A percentile compares a stretch with the other conserved stretches of the same genome.
These are phyloP conservation scores for Anorthoa munda DNA, from an alignment of 2,888 invertebrate genomes.

Conservation along the genomic window DNA sequence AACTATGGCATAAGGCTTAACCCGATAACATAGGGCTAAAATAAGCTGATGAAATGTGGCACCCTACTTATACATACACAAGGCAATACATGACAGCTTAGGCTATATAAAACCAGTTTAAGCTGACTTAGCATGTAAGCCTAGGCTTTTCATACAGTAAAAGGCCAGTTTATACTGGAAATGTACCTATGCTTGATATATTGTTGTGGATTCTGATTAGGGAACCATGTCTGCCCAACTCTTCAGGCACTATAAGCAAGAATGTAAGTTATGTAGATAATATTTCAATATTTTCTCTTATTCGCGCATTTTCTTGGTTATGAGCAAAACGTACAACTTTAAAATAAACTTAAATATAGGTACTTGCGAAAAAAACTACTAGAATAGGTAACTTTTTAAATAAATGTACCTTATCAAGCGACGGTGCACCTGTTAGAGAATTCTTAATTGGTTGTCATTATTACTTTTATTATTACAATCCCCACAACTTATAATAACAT, in stretches of 20 bases:
- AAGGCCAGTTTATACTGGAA: neutral
- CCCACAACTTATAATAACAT: neutral
- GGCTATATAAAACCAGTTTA: neutral
- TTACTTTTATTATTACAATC: neutral
- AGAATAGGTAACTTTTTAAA: neutral
- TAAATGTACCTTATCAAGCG: neutral
- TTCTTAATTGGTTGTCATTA: neutral
- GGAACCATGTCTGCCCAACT: neutral
- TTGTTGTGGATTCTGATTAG: neutral
- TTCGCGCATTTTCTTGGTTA: neutral
- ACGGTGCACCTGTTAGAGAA: too few relatives aligned
- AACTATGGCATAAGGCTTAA: too few relatives aligned
- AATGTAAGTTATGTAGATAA: too few relatives aligned
- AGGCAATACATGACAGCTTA: neutral
- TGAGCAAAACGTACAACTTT: too few relatives aligned
- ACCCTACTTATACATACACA: neutral
- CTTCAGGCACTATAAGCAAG: neutral
- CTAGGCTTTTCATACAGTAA: neutral
- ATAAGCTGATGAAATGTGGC: too few relatives aligned
- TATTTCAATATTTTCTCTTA: too few relatives aligned
- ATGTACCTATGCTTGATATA: neutral
- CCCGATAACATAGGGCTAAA: too few relatives aligned
- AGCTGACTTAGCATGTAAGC: neutral
- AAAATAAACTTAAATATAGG: too few relatives aligned
- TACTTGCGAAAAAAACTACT: neutral